A percentile compares a stretch with the other conserved stretches of the same genome.
phyloP scores from a whole-genome alignment of 2,797 vertebrate species.

The Carapus acus region DNA sequence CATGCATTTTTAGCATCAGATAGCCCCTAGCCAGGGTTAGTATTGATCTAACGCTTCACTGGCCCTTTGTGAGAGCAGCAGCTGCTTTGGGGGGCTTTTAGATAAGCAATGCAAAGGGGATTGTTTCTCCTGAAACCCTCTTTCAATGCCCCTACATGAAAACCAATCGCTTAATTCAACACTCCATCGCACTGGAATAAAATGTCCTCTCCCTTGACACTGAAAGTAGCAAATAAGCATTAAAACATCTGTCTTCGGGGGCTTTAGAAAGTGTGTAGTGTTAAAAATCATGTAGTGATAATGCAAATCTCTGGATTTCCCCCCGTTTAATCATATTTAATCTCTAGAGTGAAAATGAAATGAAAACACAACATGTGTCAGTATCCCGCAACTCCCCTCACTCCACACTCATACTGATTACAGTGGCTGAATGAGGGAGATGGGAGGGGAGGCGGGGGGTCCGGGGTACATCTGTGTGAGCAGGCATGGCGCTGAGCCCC shows the following conservation, averaged over 20 bases:
- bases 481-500: conserved; percentile 59
- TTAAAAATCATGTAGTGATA: conserved; percentile 52
- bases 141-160: conserved; percentile 59
- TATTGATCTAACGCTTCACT: conserved; percentile 77
- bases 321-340: conserved; percentile 53
- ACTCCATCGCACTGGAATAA: conserved; percentile 64
- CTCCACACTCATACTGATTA: conserved; percentile 18
- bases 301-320: conserved; percentile 46
- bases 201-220: conserved; percentile 59
- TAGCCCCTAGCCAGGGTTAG: conserved; percentile 72
- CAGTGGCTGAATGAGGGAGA: conserved; percentile 35
- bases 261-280: conserved; percentile 30
- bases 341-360: conserved; percentile 55
- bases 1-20: conserved; percentile 74
- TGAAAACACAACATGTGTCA: conserved; percentile 41
- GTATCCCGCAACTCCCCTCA: conserved; percentile 30
- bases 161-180: conserved; percentile 69
- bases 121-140: conserved; percentile 61
- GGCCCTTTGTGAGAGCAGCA: conserved; percentile 71
- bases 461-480: conserved; percentile 45
- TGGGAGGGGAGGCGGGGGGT: conserved; percentile 4
- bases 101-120: conserved; percentile 72
- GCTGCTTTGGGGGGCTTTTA: conserved; percentile 72
- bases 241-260: conserved; percentile 59
- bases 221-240: conserved; percentile 60